Conservation (phyloP, 2,888 invertebrate genomes). For the Lamellibrachia columna region DNA sequence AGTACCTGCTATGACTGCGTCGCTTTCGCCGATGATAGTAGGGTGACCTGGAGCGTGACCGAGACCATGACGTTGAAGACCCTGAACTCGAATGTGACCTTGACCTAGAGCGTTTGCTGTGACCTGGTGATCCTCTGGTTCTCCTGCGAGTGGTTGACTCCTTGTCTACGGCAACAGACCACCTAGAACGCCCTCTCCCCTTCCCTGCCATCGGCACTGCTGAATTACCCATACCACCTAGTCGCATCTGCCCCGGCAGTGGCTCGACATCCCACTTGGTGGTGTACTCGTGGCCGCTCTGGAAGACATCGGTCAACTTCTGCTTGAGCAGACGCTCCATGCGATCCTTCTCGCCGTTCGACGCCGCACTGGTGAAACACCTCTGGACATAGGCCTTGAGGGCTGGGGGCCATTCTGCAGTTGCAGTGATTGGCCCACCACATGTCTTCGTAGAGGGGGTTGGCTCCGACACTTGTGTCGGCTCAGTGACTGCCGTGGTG, state of each 20-base stretch:
- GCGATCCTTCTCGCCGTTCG: conserved; percentile 89
- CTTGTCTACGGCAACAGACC: background rate
- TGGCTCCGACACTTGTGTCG: background rate
- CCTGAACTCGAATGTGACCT: conserved; percentile 35
- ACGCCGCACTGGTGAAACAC: conserved; percentile 90
- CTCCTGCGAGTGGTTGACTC: conserved; percentile 37
- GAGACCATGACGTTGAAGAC: conserved; percentile 56
- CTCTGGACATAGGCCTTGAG: conserved; percentile 87
- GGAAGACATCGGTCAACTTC: conserved; percentile 89
- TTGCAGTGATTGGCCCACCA: conserved; percentile 69
- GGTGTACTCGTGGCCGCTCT: conserved; percentile 85
- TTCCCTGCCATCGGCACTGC: background rate
- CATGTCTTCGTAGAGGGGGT: background rate
- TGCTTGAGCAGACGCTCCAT: conserved; percentile 94
- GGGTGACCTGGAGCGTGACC: conserved; percentile 58
- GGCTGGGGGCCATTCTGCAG: conserved; percentile 77
- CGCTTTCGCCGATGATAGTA: conserved; percentile 38
- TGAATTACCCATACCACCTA: conserved; percentile 23
- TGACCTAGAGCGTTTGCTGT: conserved; percentile 32
- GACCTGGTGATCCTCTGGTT: conserved; percentile 25
- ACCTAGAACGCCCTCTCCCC: conserved; percentile 25
- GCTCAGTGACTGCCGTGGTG: background rate
- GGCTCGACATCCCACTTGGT: conserved; percentile 96
- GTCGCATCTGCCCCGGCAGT: conserved; percentile 71
- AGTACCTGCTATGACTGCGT: conserved; percentile 24